Conservation (phyloP, 1,140 invertebrate species). For the Trichonephila clavipes region DNA sequence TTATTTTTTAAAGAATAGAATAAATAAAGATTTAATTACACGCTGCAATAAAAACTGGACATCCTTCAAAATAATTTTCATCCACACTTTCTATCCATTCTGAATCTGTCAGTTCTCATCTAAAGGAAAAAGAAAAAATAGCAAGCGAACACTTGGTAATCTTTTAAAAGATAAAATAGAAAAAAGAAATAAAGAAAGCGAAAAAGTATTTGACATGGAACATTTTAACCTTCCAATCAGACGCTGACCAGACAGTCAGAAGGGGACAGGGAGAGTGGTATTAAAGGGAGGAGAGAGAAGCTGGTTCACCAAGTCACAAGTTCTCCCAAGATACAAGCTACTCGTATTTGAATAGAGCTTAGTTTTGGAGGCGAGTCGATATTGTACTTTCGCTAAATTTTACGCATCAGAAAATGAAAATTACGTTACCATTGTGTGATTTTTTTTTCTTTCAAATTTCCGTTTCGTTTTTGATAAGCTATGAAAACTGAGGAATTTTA, state of each 20-base stretch:
- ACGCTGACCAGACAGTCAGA: slow-evolving; percentile 7
- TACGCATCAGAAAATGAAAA: no score
- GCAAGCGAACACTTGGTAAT: background rate
- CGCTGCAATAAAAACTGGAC: no score
- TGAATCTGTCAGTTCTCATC: no score
- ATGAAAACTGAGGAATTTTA: no score
- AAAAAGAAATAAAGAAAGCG: background rate
- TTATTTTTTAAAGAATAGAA: no score
- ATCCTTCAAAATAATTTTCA: no score
- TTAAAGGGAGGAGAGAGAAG: background rate
- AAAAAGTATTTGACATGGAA: background rate
- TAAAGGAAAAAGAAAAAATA: background rate
- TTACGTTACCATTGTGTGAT: no score
- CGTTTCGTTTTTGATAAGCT: no score
- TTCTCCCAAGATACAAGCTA: background rate
- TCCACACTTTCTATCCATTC: no score
- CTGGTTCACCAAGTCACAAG: background rate
- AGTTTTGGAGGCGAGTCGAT: background rate
- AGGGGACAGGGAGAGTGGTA: background rate
- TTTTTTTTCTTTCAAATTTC: no score
- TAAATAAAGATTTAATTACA: no score
- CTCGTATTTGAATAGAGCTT: background rate
- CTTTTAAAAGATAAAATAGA: background rate
- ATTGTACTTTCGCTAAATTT: no score
- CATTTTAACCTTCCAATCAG: slow-evolving; percentile 5